A percentile compares a stretch with the other conserved stretches of the same genome.
Evolutionary conservation across 2,113 vertebrate genomes (phyloP).

Genomic region (Pteropus alecto): DNA sequence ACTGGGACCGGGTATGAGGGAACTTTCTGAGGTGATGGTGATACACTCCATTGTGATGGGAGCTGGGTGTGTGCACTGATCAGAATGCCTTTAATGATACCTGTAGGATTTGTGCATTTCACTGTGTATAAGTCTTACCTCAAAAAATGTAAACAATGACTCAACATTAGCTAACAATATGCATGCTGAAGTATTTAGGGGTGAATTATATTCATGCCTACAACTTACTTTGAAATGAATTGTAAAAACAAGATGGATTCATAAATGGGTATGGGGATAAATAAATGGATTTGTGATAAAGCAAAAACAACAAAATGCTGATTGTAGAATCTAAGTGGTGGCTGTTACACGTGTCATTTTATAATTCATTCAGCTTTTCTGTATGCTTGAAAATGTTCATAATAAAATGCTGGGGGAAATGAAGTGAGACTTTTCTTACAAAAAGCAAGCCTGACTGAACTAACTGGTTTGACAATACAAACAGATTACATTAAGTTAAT

Average conservation of each 20-base stretch:
- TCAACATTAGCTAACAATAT: neutral
- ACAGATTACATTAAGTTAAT: neutral
- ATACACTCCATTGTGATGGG: too few species aligned
- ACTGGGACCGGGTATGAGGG: too few species aligned
- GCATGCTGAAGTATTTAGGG: neutral
- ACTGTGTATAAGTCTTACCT: neutral
- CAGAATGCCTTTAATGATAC: neutral
- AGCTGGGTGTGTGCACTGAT: neutral
- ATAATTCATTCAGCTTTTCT: neutral
- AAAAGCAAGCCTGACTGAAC: neutral
- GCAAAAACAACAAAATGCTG: neutral
- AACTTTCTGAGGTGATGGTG: too few species aligned
- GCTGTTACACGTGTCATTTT: neutral
- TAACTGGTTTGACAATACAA: neutral
- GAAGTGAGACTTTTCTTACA: neutral
- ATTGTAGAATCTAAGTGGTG: neutral
- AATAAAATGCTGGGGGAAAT: neutral
- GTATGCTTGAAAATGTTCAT: neutral
- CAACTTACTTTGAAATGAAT: neutral
- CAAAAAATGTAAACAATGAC: neutral
- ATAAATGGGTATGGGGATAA: neutral
- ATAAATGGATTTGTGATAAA: neutral
- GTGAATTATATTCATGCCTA: neutral
- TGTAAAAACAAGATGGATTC: neutral
- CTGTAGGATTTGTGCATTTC: neutral